Percentiles rank a stretch among this genome's conserved stretches.
These are phyloP conservation scores for Emydocephalus ijimae DNA, from an alignment of 2,113 vertebrate genomes.

Conservation along the genomic window DNA sequence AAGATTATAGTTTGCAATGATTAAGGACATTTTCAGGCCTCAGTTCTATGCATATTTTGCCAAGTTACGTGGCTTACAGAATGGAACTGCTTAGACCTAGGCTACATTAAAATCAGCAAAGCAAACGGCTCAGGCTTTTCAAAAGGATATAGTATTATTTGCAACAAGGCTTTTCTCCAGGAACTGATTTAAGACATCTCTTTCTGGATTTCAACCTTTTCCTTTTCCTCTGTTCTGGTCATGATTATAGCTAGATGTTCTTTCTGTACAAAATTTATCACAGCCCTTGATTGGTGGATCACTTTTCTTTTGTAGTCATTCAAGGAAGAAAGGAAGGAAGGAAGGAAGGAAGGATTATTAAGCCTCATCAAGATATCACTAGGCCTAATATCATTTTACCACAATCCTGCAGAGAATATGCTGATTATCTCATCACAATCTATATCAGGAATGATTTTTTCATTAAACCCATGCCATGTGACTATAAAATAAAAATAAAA, in stretches of 20 bases:
- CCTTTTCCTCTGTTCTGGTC: neutral
- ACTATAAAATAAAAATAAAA: neutral
- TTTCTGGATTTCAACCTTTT: neutral
- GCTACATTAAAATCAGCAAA: neutral
- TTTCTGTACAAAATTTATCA: neutral
- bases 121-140: neutral
- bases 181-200: neutral
- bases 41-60: neutral
- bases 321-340: neutral
- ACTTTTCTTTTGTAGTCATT: neutral
- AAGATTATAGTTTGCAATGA: neutral
- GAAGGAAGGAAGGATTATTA: neutral
- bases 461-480: neutral
- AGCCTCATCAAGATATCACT: neutral
- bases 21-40: neutral
- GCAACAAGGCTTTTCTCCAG: neutral
- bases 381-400: neutral
- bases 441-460: neutral
- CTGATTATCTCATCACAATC: neutral
- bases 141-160: neutral
- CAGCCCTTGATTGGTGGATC: neutral
- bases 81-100: neutral
- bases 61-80: neutral
- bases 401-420: neutral
- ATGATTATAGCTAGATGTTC: neutral